phyloP scores from a whole-genome alignment of 92 coral and sea anemone genomes.

The Parazoanthus swiftii region DNA sequence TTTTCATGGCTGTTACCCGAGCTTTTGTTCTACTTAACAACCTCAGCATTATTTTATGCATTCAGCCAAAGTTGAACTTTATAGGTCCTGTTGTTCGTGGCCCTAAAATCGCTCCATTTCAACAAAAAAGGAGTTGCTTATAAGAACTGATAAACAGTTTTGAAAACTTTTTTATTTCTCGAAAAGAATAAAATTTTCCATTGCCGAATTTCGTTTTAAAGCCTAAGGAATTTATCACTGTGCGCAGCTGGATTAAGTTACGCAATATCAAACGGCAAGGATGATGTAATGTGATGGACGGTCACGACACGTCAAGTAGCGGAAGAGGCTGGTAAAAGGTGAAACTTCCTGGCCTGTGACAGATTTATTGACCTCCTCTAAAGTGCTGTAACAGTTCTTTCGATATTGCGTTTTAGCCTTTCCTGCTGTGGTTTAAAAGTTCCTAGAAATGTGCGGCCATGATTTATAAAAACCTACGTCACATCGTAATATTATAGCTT shows the following conservation, averaged over 20 bases:
- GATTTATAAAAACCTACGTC: neutral
- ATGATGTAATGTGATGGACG: neutral
- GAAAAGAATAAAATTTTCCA: too few relatives aligned
- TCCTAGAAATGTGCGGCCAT: neutral
- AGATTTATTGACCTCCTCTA: neutral
- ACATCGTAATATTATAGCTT: conserved; percentile 3
- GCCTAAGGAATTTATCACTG: too few relatives aligned
- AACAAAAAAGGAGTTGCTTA: too few relatives aligned
- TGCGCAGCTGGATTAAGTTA: neutral
- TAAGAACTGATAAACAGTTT: too few relatives aligned
- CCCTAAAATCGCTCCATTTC: too few relatives aligned
- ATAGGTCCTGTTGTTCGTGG: too few relatives aligned
- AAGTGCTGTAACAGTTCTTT: neutral
- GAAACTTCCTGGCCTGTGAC: neutral
- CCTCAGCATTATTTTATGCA: too few relatives aligned
- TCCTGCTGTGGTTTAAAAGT: neutral
- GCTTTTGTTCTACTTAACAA: too few relatives aligned
- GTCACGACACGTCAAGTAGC: conserved; percentile 3
- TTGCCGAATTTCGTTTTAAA: too few relatives aligned
- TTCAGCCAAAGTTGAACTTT: too few relatives aligned
- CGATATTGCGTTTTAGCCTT: neutral
- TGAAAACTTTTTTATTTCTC: too few relatives aligned
- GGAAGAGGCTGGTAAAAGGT: neutral
- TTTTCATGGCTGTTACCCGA: too few relatives aligned
- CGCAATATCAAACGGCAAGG: neutral